Evolutionary conservation across 2,113 vertebrate genomes (phyloP), one percentile per base, ranked within the genome.

Genomic region (Gobio gobio): DNA sequence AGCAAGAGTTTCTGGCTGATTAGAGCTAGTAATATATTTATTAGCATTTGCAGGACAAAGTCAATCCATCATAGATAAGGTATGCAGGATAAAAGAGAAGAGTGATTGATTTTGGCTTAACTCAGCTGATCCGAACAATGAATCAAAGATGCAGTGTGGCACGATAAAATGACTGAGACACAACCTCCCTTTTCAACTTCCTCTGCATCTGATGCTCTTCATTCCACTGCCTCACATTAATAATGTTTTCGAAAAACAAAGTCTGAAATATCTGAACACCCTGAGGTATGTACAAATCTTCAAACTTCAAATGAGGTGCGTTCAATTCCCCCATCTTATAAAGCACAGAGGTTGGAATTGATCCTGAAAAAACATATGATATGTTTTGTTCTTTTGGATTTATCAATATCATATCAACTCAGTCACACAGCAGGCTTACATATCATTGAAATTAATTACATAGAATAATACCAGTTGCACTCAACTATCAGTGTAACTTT

Each of bases 21-120:
- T 91, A 92, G 82, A 84, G 86, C 70, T 78, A 78, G 85, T 91
- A 91, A 91, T 90, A 88, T 88, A 90, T 95, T 93, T 93, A 92
- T 91, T 91, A 93, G 87, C 90, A 92, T 94, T 93, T 89, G 49
- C 83, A 84, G 85, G 16, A 76, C 45, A 84, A 76, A 87, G 83
- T 79, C 51, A 90, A 94, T 94, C 91, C 86, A 94, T 94, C 93
- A 93, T 78, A 78, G 85, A 84, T 88, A 89, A 86, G 89, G 84
- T 85, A 89, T 90, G 90, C 83, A 85, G 89, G 90, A 92, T 93
- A 86, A 91, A 90, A 87, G 81, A 73, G 82, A 73, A 86, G 82
- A 73, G 82, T 87, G 66, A 88, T 84, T 86, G 87, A 89, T 90
- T 89, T 83, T 26, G 72, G 84, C 79, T 76, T 56, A 75, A 82